Evolutionary conservation across 2,888 invertebrate genomes (phyloP), one percentile per base, ranked within the genome.

Genomic region (Nipponacmea schrenckii): DNA sequence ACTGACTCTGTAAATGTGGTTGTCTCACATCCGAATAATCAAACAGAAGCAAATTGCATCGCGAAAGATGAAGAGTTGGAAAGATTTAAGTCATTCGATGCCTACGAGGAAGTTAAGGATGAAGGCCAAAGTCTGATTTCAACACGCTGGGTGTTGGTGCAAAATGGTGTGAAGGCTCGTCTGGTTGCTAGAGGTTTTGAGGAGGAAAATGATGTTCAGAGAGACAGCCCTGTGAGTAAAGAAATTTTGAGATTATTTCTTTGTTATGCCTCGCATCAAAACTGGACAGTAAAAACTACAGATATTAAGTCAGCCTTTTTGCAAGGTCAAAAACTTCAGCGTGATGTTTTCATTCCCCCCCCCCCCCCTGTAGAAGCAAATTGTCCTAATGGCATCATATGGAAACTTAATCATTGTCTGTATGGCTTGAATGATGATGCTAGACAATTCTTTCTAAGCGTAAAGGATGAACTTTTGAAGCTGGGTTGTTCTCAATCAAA

Each of bases 231-330:
- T n/a, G n/a, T n/a, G n/a, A n/a, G n/a, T n/a, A n/a, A n/a, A n/a
- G n/a, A n/a, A 76, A 46, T 73, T 31, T 71, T 76, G 15, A 69
- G 74, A 65, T 70, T 76, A 27, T 68, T 76, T 66, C 70, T 77
- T 24, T 26, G 76, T 24, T 24, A 71, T 31, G 73, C 64, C 20
- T 73, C 76, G n/a, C 70, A 66, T n/a, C 65, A 74, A 67, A 31
- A 69, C 12, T 80, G 77, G 80, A 56, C n/a, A 4, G 68, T 76
- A 12, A 78, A 80, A 75, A 76, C 77, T 15, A 79, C 74, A 14
- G 78, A 79, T 67, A 78, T 79, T 44, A 80, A 76, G 63, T 75
- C 77, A 17, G 77, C 77, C 27, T 80, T 80, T 71, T 67, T 79
- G 8, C 75, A 79, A 62, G 78, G 79, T n/a, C 71, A 75, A 64